Conservation (phyloP, 2,113 vertebrate genomes). For the Phoenicopterus ruber region DNA sequence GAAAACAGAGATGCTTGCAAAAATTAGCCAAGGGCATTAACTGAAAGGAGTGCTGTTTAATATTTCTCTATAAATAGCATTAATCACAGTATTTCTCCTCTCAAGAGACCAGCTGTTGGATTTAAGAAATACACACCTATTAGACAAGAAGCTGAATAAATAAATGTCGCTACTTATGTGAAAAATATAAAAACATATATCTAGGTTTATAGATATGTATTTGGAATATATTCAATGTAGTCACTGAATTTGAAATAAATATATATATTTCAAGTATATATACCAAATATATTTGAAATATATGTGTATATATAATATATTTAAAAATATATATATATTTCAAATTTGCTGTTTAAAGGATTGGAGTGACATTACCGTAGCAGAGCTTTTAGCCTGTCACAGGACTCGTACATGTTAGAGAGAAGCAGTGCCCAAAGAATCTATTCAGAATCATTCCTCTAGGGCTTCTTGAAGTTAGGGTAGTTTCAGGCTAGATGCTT, state of each 20-base stretch:
- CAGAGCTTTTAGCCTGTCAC: neutral
- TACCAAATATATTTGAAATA: neutral
- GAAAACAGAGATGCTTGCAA: constrained; percentile 24
- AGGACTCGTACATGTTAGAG: neutral
- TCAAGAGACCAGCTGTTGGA: constrained; percentile 27
- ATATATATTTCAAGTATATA: neutral
- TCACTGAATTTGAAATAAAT: neutral
- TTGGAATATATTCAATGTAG: neutral
- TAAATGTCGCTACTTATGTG: neutral
- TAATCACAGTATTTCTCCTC: constrained; percentile 6
- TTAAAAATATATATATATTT: neutral
- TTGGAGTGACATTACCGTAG: neutral
- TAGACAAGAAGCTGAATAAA: neutral
- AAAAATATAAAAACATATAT: neutral
- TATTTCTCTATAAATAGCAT: constrained; percentile 40
- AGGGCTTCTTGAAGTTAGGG: neutral
- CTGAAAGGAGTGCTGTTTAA: neutral
- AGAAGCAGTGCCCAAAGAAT: neutral
- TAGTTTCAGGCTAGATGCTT: neutral
- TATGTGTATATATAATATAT: too few relatives aligned
- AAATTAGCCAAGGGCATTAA: constrained; percentile 14
- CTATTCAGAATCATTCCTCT: neutral
- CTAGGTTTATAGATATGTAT: neutral
- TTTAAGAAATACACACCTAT: constrained; percentile 16
- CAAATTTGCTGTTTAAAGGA: neutral